These are phyloP conservation scores for Helicoverpa armigera DNA, from an alignment of 1,140 invertebrate genomes.

Conservation along the genomic window DNA sequence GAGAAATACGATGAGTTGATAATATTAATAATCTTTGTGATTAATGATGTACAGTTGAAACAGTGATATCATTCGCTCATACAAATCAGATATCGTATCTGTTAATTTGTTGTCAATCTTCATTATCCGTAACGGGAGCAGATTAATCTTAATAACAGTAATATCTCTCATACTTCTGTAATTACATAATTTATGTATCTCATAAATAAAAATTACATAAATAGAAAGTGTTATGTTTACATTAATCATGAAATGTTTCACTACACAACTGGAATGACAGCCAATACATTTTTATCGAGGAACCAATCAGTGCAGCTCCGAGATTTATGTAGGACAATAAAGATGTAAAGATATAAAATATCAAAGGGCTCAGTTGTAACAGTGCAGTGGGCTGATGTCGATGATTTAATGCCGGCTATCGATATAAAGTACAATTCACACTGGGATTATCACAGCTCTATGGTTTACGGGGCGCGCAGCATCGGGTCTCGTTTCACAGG, in stretches of 20 bases:
- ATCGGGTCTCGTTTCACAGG: conserved; percentile 30
- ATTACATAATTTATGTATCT: conserved; percentile 8
- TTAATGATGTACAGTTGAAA: background rate
- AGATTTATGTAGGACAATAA: conserved; percentile 61
- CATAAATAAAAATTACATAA: conserved; percentile 29
- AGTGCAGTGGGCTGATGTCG: conserved; percentile 13
- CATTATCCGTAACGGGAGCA: background rate
- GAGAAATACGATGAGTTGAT: too few species aligned
- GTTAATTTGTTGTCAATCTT: conserved; percentile 14
- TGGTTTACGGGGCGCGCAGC: background rate
- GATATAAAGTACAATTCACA: conserved; percentile 50
- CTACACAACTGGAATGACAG: conserved; percentile 15
- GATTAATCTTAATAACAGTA: background rate
- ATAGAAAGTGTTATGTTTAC: conserved; percentile 38
- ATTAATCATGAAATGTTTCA: conserved; percentile 39
- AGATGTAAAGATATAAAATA: conserved; percentile 61
- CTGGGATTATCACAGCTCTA: conserved; percentile 40
- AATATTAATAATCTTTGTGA: background rate
- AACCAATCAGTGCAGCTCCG: conserved; percentile 55
- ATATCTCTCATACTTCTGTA: background rate
- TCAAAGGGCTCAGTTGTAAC: conserved; percentile 51
- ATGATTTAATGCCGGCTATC: conserved; percentile 57
- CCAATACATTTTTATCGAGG: conserved; percentile 54
- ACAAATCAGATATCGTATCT: background rate
- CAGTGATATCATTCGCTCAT: background rate